Conservation (phyloP, 2,113 vertebrate species). For the Orientallactaga bullata region DNA sequence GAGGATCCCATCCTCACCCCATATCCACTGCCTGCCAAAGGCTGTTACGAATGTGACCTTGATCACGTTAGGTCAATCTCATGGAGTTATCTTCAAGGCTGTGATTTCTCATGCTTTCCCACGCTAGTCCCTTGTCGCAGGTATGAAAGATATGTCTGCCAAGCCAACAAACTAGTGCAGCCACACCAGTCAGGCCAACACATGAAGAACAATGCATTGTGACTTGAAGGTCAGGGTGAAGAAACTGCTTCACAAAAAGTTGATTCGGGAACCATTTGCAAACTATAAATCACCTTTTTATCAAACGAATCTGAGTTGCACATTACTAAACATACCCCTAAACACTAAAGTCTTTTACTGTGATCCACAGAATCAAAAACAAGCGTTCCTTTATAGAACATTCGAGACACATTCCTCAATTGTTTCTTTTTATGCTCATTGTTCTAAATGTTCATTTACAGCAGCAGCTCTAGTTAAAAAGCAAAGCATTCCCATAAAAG, state of each 20-base stretch:
- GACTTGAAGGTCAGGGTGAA: constrained; percentile 82
- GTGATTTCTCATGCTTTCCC: constrained; percentile 38
- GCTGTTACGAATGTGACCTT: background rate
- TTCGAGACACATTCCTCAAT: constrained; percentile 79
- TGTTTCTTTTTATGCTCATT: constrained; percentile 82
- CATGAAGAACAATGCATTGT: constrained; percentile 77
- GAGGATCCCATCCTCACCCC: background rate
- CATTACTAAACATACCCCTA: constrained; percentile 78
- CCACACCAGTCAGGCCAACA: constrained; percentile 75
- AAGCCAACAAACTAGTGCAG: constrained; percentile 67
- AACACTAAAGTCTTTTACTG: constrained; percentile 86
- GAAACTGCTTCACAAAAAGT: constrained; percentile 83
- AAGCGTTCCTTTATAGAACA: constrained; percentile 84
- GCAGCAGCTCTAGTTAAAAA: constrained; percentile 79
- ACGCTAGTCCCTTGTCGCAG: constrained; percentile 60
- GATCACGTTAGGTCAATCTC: constrained; percentile 11
- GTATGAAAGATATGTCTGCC: constrained; percentile 70
- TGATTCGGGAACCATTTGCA: constrained; percentile 73
- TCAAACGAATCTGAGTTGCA: constrained; percentile 80
- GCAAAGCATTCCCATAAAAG: constrained; percentile 73
- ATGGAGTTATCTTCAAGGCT: constrained; percentile 48
- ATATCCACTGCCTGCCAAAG: background rate
- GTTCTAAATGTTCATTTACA: constrained; percentile 85
- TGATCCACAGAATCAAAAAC: constrained; percentile 79
- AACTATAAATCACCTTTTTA: constrained; percentile 86